Percentiles rank a stretch among this genome's conserved stretches.
phyloP scores from a whole-genome alignment of 2,113 vertebrate species.

The Amblyopsis rosae region DNA sequence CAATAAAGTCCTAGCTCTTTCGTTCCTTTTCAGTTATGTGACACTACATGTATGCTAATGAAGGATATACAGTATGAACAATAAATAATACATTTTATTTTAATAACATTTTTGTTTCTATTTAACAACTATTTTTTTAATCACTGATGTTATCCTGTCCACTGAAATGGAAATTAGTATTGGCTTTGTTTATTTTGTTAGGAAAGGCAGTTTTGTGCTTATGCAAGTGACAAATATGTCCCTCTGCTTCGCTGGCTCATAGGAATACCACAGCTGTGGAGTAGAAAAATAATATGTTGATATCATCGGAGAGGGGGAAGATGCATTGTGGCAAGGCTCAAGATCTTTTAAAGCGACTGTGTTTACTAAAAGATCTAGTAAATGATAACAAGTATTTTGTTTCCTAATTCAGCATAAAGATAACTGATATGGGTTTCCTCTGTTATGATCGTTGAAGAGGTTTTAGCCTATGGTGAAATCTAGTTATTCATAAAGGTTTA shows the following conservation, averaged over 20 bases:
- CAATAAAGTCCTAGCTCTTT: not conserved
- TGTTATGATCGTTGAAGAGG: conserved; percentile 24
- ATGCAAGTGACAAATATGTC: conserved; percentile 58
- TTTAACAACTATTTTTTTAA: conserved; percentile 26
- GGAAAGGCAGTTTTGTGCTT: conserved; percentile 62
- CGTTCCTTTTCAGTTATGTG: not conserved
- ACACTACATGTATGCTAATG: not conserved
- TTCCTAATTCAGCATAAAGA: too few relatives aligned
- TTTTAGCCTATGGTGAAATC: conserved; percentile 6
- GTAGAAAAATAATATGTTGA: conserved; percentile 50
- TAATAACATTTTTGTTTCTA: not conserved
- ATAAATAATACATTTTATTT: not conserved
- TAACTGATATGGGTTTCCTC: conserved; percentile 32
- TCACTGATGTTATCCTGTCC: conserved; percentile 37
- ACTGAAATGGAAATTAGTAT: conserved; percentile 54
- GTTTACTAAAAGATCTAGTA: conserved; percentile 34
- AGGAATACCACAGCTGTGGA: conserved; percentile 67
- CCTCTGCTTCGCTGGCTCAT: conserved; percentile 49
- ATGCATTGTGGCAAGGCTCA: conserved; percentile 30
- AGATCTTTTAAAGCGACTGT: conserved; percentile 34
- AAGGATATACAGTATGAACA: not conserved
- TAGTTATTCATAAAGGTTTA: conserved; percentile 2
- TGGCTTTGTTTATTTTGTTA: conserved; percentile 57
- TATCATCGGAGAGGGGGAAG: conserved; percentile 50
- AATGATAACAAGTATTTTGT: conserved; percentile 17